A percentile compares a stretch with the other conserved stretches of the same genome.
Evolutionary conservation across 2,113 vertebrate species (phyloP).

Genomic region (Callocephalon fimbriatum): DNA sequence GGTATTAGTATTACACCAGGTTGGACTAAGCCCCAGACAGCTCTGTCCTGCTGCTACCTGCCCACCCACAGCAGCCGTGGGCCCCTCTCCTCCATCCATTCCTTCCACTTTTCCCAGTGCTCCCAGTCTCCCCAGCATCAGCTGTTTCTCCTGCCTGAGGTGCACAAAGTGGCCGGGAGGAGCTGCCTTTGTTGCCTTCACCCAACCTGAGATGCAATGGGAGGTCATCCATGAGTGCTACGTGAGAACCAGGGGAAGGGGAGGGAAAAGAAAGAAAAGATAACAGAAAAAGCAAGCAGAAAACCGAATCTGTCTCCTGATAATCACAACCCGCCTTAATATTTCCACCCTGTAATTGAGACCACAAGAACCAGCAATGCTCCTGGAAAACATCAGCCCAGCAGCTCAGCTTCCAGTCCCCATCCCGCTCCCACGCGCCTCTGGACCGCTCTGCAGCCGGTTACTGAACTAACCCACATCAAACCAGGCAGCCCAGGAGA

Average conservation of each 20-base stretch:
- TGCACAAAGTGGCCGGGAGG: not conserved
- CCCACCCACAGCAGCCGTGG: not conserved
- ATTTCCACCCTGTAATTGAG: not conserved
- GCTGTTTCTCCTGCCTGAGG: not conserved
- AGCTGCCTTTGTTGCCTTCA: not conserved
- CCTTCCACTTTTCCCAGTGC: not conserved
- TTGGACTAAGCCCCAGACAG: not conserved
- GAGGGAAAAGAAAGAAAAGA: not conserved
- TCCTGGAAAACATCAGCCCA: not conserved
- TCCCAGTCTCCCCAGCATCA: not conserved
- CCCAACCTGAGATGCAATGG: not conserved
- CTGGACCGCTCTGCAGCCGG: not conserved
- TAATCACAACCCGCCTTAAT: not conserved
- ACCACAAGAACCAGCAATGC: not conserved
- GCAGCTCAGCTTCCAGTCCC: not conserved
- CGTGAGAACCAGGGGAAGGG: rapidly evolving
- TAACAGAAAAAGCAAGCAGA: not conserved
- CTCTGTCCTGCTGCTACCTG: not conserved
- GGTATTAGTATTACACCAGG: not conserved
- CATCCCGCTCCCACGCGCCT: not conserved
- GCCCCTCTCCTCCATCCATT: not conserved
- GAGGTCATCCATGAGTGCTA: not conserved
- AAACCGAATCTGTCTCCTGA: not conserved
- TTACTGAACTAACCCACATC: not conserved
- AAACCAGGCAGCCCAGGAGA: not conserved